Evolutionary conservation across 2,888 invertebrate genomes (phyloP), one percentile per base, ranked within the genome.

Genomic region (Clistopyga incitator): DNA sequence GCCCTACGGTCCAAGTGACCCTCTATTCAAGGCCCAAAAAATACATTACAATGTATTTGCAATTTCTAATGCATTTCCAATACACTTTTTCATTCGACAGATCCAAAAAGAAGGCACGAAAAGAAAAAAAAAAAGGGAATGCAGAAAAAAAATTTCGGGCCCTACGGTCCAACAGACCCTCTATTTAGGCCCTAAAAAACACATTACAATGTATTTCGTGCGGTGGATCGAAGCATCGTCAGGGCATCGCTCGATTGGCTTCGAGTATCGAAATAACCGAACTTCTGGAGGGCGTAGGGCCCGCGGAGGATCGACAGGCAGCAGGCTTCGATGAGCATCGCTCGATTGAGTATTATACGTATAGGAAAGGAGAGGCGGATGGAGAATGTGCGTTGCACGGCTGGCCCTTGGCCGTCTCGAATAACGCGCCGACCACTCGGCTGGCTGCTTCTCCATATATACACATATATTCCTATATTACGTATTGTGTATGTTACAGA

Each of bases 311-410:
- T 64, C 61, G 65, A 25, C 65, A 45, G 65, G 74, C 74, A 75
- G 61, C 34, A 64, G 74, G 74, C 74, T 64, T 75, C 74, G 74
- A 64, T 75, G 45, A 34, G 52, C 64, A 75, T 75, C 64, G 74
- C 74, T 64, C 64, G 74, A 64, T 75, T 50, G 74, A 50, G 64
- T 42, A 56, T 72, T 59, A 74, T 74, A 56, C 42, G 74, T 64
- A 75, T 64, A 75, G 64, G 50, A 50, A 61, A 50, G 29, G 59
- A 42, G 23, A 25, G 38, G 34, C 8, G 61, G 61, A 42, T 72
- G n/a, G n/a, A 45, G 59, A 64, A 38, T 38, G 72, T 47, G 61
- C 72, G 72, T 59, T 47, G 59, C 18, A 59, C 72, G 45, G 72
- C 72, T 45, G 72, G 72, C 72, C 42, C 42, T 61, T 29, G 47